phyloP scores from a whole-genome alignment of 2,797 vertebrate genomes.

The Rhinoraja longicauda region DNA sequence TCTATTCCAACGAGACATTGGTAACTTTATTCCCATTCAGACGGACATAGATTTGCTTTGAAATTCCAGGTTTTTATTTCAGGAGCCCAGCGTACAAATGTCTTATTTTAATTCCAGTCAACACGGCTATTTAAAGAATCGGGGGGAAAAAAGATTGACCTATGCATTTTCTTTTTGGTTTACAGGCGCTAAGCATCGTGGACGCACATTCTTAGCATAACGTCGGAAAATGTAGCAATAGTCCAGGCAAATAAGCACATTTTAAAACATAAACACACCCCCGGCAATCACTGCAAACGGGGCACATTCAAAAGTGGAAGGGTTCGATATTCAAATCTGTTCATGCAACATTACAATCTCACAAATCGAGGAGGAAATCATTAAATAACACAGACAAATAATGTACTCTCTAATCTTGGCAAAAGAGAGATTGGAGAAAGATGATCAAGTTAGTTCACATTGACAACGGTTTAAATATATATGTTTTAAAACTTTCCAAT shows the following conservation, averaged over 20 bases:
- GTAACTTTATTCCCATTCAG: background rate
- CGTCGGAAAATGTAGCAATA: background rate
- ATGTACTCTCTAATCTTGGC: background rate
- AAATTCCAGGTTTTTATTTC: background rate
- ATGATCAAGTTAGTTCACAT: slow-evolving; percentile 39
- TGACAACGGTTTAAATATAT: slow-evolving; percentile 40
- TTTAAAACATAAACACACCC: background rate
- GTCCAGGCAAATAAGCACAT: background rate
- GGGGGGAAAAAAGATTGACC: background rate
- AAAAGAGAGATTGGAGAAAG: background rate
- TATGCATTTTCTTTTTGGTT: background rate
- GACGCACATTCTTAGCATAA: background rate
- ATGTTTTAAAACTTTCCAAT: slow-evolving; percentile 38
- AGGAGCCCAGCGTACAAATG: background rate
- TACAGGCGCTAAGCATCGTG: background rate
- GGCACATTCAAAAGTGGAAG: background rate
- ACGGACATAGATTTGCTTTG: background rate
- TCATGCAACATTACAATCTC: background rate
- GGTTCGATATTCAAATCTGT: background rate
- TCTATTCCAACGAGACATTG: too few species aligned
- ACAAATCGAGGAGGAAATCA: background rate
- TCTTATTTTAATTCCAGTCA: background rate
- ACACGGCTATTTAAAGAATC: background rate
- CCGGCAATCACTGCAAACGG: background rate
- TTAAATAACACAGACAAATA: slow-evolving; percentile 20